Evolutionary conservation across 2,113 vertebrate species (phyloP).

Genomic region (Neolamprologus fasciatus): DNA sequence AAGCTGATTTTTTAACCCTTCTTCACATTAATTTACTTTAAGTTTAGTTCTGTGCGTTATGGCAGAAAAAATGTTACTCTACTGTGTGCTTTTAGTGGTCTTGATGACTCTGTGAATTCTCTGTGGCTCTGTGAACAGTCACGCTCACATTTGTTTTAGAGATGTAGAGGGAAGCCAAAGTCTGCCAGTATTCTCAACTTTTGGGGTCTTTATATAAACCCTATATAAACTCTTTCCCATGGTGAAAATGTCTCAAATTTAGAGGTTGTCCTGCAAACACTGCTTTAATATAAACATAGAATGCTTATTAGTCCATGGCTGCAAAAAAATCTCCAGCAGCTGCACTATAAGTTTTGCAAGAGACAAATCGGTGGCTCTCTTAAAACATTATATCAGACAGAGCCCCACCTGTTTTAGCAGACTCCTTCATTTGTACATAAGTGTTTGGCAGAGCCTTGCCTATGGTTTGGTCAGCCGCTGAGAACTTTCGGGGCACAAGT

Average conservation of each 20-base stretch:
- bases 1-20: not conserved
- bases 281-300: not conserved
- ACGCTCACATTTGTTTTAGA: not conserved
- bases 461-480: accelerated
- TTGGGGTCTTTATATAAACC: not conserved
- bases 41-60: not conserved
- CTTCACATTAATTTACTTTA: not conserved
- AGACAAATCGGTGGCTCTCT: not conserved
- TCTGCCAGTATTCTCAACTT: not conserved
- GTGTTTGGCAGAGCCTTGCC: constrained; percentile 37
- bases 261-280: not conserved
- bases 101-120: not conserved
- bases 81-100: not conserved
- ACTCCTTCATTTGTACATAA: constrained; percentile 1
- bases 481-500: constrained; percentile 16
- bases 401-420: constrained; percentile 4
- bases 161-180: not conserved
- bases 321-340: not conserved
- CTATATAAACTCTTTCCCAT: not conserved
- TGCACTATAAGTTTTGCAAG: not conserved
- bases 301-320: not conserved
- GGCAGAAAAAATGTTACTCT: not conserved
- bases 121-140: not conserved
- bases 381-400: not conserved
- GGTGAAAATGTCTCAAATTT: not conserved